A percentile compares a stretch with the other conserved stretches of the same genome.
These are phyloP conservation scores for Alentia gelatinosa DNA, from an alignment of 2,888 invertebrate species.

Conservation along the genomic window DNA sequence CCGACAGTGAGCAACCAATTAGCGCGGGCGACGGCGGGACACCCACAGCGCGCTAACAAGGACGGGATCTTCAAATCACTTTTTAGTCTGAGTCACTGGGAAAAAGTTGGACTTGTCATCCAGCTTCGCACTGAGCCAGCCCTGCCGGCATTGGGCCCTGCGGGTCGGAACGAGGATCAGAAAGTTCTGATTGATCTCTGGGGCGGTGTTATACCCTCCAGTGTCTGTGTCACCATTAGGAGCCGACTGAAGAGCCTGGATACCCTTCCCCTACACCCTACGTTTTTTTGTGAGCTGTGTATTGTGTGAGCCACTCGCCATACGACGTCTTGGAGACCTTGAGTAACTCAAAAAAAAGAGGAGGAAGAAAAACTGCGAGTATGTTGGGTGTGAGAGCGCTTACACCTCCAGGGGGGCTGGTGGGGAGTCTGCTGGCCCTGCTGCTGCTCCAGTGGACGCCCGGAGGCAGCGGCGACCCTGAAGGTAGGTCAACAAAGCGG, in stretches of 20 bases:
- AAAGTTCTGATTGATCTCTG: background rate
- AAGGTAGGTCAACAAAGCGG: background rate
- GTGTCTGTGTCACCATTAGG: background rate
- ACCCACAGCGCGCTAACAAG: background rate
- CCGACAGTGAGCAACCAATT: no score
- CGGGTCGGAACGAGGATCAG: background rate
- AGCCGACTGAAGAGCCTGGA: background rate
- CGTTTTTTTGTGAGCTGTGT: no score
- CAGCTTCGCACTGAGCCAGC: background rate
- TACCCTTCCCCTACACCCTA: no score
- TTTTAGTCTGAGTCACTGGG: background rate
- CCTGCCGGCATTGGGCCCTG: background rate
- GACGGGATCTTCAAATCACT: background rate
- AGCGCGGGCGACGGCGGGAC: background rate
- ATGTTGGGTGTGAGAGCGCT: background rate
- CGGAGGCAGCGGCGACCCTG: background rate
- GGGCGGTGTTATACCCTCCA: background rate
- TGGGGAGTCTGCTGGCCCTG: background rate
- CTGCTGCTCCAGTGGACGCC: slow-evolving; percentile 1
- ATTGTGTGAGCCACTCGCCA: no score
- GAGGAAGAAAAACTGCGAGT: background rate
- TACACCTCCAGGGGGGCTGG: background rate
- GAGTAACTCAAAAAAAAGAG: background rate
- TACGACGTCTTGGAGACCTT: no score
- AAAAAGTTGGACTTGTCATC: slow-evolving; percentile 1